Base-by-base conservation (phyloP, 2,797 vertebrate genomes). In the Falco peregrinus region DNA sequence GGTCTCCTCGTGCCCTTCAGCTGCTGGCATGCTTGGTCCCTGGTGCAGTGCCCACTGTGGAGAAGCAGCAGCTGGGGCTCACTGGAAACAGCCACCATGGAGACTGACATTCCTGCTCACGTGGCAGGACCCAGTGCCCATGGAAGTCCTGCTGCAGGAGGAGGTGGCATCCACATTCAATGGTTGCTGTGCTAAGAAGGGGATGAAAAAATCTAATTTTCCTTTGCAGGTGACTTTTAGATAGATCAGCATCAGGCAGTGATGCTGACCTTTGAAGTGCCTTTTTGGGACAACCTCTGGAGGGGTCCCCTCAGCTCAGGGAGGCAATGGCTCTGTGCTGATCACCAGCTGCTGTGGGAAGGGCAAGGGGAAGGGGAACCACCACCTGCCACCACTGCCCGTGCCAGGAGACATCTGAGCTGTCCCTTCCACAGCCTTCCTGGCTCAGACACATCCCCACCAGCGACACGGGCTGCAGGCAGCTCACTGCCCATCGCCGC, bases 121-220 rank as follows among this genome's bases (percentile, higher is more conserved):
- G 0, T 13, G 29, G 22, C 50, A 43, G 50, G 43, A 67, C 29
- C 45, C 37, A 33, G 25, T 35, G 54, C 45, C 33, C 2, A 0
- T 0, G 2, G 11, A 16, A 47, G 47, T 61, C 48, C 60, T 67
- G 77, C 33, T 47, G 71, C 37, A 41, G 43, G 61, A 87, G 64
- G 50, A 41, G 51, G 11, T 60, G 35, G 47, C 33, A 65, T 24
- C 25, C 20, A 18, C 13, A 65, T 54, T 48, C 47, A 61, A 21
- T 13, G 50, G 26, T 33, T 54, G 37, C 17, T 57, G 37, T 0
- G 1, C 6, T 74, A 28, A 17, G 9, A 80, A 4, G 3, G 6
- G 13, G 24, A 19, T 26, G 45, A 74, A 84, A 84, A 84, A 79
- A 45, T 14, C 39, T 17, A 7, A 6, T 74, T 47, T 53, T 64